Conservation (phyloP, 2,797 vertebrate genomes). For the Cyprinella venusta region DNA sequence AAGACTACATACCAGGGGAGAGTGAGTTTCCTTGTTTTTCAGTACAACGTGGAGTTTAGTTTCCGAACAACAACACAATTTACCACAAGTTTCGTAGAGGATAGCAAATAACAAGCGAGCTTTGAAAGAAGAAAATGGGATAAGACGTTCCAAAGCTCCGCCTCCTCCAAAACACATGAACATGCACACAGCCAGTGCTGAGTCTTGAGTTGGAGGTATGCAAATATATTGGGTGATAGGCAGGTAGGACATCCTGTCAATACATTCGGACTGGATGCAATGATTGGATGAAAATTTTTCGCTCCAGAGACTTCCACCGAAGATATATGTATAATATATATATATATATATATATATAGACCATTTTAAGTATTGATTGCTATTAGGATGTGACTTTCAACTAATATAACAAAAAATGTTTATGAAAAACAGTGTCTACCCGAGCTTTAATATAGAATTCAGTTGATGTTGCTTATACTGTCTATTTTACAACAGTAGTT, state of each 20-base stretch:
- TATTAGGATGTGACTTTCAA: not conserved
- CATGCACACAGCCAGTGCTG: too few species aligned
- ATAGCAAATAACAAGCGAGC: not conserved
- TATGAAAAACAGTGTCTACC: not conserved
- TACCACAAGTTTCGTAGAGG: not conserved
- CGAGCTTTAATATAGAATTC: not conserved
- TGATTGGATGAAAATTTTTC: not conserved
- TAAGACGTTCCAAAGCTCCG: not conserved
- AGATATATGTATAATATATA: not conserved
- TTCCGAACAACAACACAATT: not conserved
- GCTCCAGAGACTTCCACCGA: not conserved
- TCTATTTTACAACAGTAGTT: not conserved
- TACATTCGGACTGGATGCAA: not conserved
- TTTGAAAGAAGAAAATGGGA: not conserved
- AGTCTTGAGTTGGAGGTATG: not conserved
- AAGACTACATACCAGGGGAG: conserved; percentile 94
- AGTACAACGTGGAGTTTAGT: not conserved
- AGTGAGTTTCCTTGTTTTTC: conserved; percentile 79
- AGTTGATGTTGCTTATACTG: not conserved
- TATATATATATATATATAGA: not conserved
- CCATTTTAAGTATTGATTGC: not conserved
- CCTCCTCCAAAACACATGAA: not conserved
- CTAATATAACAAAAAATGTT: not conserved
- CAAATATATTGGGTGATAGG: not conserved
- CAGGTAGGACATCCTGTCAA: not conserved